Percentiles rank a stretch among this genome's conserved stretches.
These are phyloP conservation scores for Lottia scabra DNA, from an alignment of 2,888 invertebrate genomes.

Conservation along the genomic window DNA sequence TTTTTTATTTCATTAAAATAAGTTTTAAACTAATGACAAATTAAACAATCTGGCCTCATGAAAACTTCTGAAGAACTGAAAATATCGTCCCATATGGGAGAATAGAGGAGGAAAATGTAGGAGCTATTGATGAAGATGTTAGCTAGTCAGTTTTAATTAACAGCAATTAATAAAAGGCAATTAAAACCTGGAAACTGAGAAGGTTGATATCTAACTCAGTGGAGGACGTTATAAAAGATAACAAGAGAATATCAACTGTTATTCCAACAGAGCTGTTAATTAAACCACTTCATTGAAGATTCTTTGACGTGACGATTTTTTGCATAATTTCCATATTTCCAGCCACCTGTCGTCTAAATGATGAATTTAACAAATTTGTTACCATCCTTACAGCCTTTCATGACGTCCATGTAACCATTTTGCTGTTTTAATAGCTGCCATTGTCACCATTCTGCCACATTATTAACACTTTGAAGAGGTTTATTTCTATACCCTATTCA, in stretches of 20 bases:
- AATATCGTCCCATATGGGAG: not conserved
- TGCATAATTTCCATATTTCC: not conserved
- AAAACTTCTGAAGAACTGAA: not conserved
- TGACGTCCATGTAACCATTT: too few relatives aligned
- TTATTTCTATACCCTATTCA: too few relatives aligned
- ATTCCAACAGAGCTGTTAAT: not conserved
- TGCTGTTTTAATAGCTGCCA: too few relatives aligned
- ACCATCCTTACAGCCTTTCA: not conserved
- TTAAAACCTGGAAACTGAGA: not conserved
- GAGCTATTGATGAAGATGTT: not conserved
- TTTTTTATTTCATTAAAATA: too few relatives aligned
- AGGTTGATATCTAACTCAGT: not conserved
- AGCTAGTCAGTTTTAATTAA: not conserved
- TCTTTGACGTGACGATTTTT: not conserved
- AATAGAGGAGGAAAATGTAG: not conserved
- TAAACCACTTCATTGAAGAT: not conserved
- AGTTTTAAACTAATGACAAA: not conserved
- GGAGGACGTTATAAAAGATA: not conserved
- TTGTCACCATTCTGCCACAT: too few relatives aligned
- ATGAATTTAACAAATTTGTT: not conserved
- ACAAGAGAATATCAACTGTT: not conserved
- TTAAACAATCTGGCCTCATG: not conserved
- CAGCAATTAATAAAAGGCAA: not conserved
- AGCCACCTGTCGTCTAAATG: not conserved
- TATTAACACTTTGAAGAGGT: too few relatives aligned